phyloP scores from a whole-genome alignment of 2,113 vertebrate genomes.

The Cathartes aura region DNA sequence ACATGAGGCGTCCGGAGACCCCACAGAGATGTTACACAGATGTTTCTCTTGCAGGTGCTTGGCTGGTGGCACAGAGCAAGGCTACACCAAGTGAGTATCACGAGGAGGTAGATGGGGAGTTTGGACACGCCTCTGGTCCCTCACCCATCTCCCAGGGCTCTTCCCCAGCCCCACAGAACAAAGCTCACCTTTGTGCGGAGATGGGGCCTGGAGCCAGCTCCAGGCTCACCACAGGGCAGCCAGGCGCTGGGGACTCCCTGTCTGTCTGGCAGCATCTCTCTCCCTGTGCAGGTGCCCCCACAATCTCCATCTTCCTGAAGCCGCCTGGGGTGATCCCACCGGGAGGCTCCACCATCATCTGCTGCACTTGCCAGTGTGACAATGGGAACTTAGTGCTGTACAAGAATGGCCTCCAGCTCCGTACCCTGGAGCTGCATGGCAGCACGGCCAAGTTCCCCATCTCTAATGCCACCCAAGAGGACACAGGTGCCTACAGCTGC shows the following conservation, averaged over 20 bases:
- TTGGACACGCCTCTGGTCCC: not conserved
- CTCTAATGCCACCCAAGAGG: not conserved
- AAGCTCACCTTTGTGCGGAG: not conserved
- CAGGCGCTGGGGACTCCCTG: not conserved
- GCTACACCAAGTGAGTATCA: not conserved
- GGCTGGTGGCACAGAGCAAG: not conserved
- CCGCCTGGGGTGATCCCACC: not conserved
- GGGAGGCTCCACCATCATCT: not conserved
- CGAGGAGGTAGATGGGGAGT: not conserved
- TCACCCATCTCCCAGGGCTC: not conserved
- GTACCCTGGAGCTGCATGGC: accelerated
- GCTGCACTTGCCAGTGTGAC: not conserved
- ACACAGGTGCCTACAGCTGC: not conserved
- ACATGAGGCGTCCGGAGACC: not conserved
- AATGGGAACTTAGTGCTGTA: not conserved
- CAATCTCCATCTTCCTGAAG: slow-evolving; percentile 30
- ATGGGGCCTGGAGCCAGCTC: not conserved
- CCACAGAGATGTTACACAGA: not conserved
- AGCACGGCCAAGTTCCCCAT: not conserved
- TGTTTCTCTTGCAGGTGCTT: slow-evolving; percentile 13
- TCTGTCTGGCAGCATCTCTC: not conserved
- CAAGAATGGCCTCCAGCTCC: accelerated
- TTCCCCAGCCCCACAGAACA: not conserved
- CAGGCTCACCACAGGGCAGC: accelerated
- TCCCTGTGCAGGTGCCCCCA: not conserved